These are phyloP conservation scores for Chaetophractus vellerosus DNA, from an alignment of 2,797 vertebrate genomes.

Conservation along the genomic window DNA sequence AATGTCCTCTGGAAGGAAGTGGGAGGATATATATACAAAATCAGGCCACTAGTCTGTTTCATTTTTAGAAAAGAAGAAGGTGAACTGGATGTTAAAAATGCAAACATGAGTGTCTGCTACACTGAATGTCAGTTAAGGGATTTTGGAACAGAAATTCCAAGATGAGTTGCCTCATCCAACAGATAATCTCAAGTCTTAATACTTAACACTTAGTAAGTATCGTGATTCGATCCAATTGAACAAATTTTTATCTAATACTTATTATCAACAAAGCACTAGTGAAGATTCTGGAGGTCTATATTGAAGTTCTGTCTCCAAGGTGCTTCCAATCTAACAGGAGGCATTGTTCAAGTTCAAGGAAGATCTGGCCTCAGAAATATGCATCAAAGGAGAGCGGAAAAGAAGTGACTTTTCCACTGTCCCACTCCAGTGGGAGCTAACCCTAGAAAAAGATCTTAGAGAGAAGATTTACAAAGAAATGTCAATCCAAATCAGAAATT, in stretches of 20 bases:
- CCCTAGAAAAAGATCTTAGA: not conserved
- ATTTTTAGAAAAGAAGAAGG: slow-evolving; percentile 40
- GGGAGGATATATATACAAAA: not conserved
- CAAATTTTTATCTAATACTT: slow-evolving; percentile 6
- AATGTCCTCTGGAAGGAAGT: slow-evolving; percentile 4
- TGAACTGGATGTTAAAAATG: not conserved
- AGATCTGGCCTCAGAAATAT: not conserved
- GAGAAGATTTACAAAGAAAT: not conserved
- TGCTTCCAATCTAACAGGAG: not conserved
- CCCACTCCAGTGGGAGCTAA: not conserved
- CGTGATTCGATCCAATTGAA: not conserved
- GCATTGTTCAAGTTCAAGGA: rapidly evolving
- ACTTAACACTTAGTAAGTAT: not conserved
- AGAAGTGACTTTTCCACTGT: not conserved
- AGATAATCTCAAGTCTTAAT: not conserved
- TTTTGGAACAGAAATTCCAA: not conserved
- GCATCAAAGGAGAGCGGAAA: not conserved
- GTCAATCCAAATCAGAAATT: not conserved
- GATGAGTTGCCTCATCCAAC: not conserved
- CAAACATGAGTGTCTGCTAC: too few species aligned
- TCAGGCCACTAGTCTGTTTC: not conserved
- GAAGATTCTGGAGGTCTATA: not conserved
- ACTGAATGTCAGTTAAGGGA: not conserved
- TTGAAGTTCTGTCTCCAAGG: not conserved
- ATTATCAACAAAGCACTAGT: not conserved